Conservation (phyloP, 2,888 invertebrate species). For the Parnassius smintheus region DNA sequence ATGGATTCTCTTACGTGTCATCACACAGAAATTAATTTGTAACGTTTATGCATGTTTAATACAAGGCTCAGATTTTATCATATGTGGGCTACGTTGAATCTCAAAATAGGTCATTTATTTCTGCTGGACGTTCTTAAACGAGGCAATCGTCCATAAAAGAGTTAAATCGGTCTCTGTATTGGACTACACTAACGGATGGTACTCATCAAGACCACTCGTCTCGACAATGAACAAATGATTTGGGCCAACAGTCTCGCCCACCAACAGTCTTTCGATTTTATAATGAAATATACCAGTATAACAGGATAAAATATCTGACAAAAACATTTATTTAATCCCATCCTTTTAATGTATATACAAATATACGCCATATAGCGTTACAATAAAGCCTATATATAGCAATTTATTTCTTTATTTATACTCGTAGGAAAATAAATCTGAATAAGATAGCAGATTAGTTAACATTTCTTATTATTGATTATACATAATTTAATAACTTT, state of each 20-base stretch:
- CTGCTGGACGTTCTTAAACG: not conserved
- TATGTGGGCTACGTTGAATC: no score
- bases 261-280: constrained; percentile 39
- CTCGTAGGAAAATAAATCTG: not conserved
- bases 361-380: no score
- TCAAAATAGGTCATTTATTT: no score
- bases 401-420: no score
- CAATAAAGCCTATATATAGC: no score
- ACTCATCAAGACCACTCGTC: constrained; percentile 35
- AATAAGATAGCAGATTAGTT: no score
- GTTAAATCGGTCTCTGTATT: constrained; percentile 12
- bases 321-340: not conserved
- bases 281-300: constrained; percentile 19
- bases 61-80: no score
- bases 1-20: no score
- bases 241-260: constrained; percentile 48
- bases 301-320: constrained; percentile 15
- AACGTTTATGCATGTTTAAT: no score
- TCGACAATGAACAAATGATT: constrained; percentile 50
- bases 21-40: no score
- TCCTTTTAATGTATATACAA: not conserved
- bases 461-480: no score
- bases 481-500: no score
- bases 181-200: constrained; percentile 35
- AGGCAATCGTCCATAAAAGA: constrained; percentile 15